Conservation (phyloP, 2,797 vertebrate species). For the Anomalospiza imberbis region DNA sequence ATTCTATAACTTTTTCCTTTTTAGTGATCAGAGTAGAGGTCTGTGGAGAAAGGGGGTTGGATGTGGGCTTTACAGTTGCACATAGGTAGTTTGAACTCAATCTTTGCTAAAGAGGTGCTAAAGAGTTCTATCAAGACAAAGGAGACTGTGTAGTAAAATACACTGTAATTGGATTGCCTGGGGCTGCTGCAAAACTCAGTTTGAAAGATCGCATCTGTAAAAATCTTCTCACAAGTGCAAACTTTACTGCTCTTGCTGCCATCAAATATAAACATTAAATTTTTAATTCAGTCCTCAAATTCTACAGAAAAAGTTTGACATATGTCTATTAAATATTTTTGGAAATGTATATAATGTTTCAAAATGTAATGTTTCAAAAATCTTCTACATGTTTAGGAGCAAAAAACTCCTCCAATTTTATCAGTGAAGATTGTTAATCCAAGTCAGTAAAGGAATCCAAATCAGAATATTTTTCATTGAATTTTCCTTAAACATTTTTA, state of each 20-base stretch:
- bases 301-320: neutral
- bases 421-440: neutral
- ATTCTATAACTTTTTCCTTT: neutral
- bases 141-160: neutral
- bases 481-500: neutral
- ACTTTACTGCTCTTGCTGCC: neutral
- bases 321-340: neutral
- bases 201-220: neutral
- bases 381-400: neutral
- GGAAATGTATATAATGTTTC: neutral
- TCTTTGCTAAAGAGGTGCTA: neutral
- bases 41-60: neutral
- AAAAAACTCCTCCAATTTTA: neutral
- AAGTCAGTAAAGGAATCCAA: neutral
- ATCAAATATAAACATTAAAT: neutral
- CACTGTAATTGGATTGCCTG: neutral
- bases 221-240: neutral
- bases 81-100: neutral
- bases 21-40: neutral
- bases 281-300: neutral
- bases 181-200: neutral
- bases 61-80: neutral
- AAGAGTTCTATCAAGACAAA: neutral
- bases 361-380: neutral
- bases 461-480: neutral